Percentiles rank a stretch among this genome's conserved stretches.
Evolutionary conservation across 1,140 invertebrate genomes (phyloP).

Genomic region (Mycetomoellerius zeteki): DNA sequence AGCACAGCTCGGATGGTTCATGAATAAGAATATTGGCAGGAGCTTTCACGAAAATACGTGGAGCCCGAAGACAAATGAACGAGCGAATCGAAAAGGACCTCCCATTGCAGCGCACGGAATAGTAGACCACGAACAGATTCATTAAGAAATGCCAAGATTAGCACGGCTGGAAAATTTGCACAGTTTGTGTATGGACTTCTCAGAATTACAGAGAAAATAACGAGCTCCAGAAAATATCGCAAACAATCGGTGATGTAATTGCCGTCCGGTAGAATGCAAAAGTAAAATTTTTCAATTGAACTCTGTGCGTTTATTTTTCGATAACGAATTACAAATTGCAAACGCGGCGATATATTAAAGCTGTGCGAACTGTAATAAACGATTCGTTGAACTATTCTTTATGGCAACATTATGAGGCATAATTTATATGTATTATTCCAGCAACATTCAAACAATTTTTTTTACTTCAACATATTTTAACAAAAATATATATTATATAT

Average conservation of each 20-base stretch:
- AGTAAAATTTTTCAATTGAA: conserved; percentile 18
- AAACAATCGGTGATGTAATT: conserved; percentile 18
- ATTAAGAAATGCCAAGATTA: conserved; percentile 59
- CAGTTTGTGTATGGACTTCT: conserved; percentile 27
- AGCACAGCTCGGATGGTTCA: not conserved
- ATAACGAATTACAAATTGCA: not conserved
- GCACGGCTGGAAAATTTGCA: conserved; percentile 31
- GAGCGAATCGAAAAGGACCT: conserved; percentile 47
- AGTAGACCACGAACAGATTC: conserved; percentile 23
- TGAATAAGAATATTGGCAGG: conserved; percentile 61
- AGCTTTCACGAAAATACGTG: conserved; percentile 41
- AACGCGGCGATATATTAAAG: not conserved
- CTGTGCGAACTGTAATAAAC: not conserved
- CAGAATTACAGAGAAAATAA: conserved; percentile 38
- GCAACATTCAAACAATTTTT: not conserved
- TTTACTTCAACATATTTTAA: not conserved
- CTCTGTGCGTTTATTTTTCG: not conserved
- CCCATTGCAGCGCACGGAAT: not conserved
- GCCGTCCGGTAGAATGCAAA: not conserved
- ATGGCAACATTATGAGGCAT: not conserved
- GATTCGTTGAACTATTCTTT: conserved; percentile 1
- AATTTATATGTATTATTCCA: not conserved
- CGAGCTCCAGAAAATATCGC: conserved; percentile 27
- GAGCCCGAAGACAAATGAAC: conserved; percentile 60
- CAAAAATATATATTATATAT: not conserved